A percentile compares a stretch with the other conserved stretches of the same genome.
These are phyloP conservation scores for Nomada ferruginata DNA, from an alignment of 2,888 invertebrate genomes.

Conservation along the genomic window DNA sequence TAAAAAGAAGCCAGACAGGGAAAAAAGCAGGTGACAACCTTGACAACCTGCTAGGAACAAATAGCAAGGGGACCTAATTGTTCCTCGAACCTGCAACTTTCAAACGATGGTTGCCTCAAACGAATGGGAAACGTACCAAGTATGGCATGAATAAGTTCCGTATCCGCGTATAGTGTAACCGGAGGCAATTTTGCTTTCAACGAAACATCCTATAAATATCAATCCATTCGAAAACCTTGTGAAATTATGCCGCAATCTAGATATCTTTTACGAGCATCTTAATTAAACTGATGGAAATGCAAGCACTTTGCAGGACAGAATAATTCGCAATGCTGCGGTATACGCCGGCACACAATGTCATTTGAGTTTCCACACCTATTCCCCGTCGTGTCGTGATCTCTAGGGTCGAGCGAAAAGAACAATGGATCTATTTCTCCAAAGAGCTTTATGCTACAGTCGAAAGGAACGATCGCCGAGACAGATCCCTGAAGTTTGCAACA, in stretches of 20 bases:
- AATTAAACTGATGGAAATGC: conserved; percentile 63
- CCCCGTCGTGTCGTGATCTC: background rate
- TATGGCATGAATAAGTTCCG: conserved; percentile 32
- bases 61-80: conserved; percentile 21
- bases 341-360: background rate
- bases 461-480: no score
- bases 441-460: no score
- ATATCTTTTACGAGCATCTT: conserved; percentile 20
- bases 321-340: conserved; percentile 27
- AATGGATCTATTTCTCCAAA: no score
- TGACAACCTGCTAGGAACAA: conserved; percentile 33
- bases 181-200: conserved; percentile 21
- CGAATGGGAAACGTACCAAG: conserved; percentile 8
- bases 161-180: background rate
- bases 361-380: conserved; percentile 35
- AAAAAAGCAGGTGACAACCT: conserved; percentile 11
- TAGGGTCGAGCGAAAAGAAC: conserved; percentile 1
- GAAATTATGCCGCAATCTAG: conserved; percentile 43
- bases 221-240: conserved; percentile 25
- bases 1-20: background rate
- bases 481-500: no score
- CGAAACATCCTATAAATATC: conserved; percentile 46
- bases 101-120: background rate
- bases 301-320: conserved; percentile 39
- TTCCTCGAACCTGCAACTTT: background rate